Percentiles rank a stretch among this genome's conserved stretches.
Evolutionary conservation across 2,888 invertebrate species (phyloP).

Genomic region (Drosophila ustulata): DNA sequence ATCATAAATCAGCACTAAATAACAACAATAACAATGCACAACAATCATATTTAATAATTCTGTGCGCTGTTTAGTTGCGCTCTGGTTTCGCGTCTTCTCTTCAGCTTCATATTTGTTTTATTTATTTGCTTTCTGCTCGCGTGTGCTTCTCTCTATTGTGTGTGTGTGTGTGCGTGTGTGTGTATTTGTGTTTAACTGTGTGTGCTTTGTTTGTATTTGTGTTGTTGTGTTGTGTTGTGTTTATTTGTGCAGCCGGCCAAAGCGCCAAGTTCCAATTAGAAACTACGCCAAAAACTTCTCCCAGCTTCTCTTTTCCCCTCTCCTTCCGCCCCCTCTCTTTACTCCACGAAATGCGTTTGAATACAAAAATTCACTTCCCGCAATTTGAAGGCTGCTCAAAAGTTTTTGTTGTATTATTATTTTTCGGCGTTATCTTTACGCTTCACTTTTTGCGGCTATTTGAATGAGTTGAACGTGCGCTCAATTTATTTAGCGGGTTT

Average conservation of each 20-base stretch:
- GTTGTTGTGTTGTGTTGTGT: slow-evolving; percentile 37
- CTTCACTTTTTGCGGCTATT: slow-evolving; percentile 22
- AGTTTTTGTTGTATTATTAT: neutral
- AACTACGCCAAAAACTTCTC: slow-evolving; percentile 46
- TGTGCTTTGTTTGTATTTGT: slow-evolving; percentile 21
- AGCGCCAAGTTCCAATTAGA: slow-evolving; percentile 49
- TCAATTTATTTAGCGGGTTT: slow-evolving; percentile 14
- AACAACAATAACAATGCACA: slow-evolving; percentile 43
- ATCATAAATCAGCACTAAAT: slow-evolving; percentile 76
- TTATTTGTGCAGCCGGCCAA: slow-evolving; percentile 67
- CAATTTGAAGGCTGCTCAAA: slow-evolving; percentile 23
- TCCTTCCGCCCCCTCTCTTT: neutral
- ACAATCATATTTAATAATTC: slow-evolving; percentile 69
- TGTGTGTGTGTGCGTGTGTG: slow-evolving; percentile 15
- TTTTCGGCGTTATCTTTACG: slow-evolving; percentile 23
- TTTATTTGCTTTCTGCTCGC: slow-evolving; percentile 50
- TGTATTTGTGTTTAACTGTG: slow-evolving; percentile 14
- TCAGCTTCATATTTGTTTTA: slow-evolving; percentile 49
- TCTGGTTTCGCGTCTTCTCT: slow-evolving; percentile 27
- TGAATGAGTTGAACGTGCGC: slow-evolving; percentile 20
- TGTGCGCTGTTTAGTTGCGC: slow-evolving; percentile 39
- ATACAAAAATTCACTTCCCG: slow-evolving; percentile 22
- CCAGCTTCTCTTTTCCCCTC: slow-evolving; percentile 10
- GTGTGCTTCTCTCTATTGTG: slow-evolving; percentile 11
- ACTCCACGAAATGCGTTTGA: slow-evolving; percentile 52